phyloP scores from a whole-genome alignment of 2,888 invertebrate genomes.

The Laothoe populi region DNA sequence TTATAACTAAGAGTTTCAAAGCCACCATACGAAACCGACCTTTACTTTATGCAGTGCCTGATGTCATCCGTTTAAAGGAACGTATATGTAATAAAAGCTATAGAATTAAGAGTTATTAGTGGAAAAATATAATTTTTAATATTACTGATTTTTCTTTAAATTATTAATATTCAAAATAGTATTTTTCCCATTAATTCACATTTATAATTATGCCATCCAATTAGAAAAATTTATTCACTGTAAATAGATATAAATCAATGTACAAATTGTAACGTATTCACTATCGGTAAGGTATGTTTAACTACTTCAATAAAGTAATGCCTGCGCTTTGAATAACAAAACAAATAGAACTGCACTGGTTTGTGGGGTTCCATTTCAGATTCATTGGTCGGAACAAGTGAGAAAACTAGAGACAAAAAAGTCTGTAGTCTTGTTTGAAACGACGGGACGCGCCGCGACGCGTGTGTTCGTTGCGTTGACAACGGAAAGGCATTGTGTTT shows the following conservation, averaged over 20 bases:
- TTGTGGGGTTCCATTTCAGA: slow-evolving; percentile 38
- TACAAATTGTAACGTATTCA: no score
- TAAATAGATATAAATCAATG: not conserved
- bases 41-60: slow-evolving; percentile 48
- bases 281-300: no score
- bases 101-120: no score
- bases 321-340: slow-evolving; percentile 32
- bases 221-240: no score
- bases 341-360: slow-evolving; percentile 26
- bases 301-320: not conserved
- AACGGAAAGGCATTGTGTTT: slow-evolving; percentile 62
- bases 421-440: slow-evolving; percentile 73
- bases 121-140: no score
- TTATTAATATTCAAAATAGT: no score
- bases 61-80: slow-evolving; percentile 49
- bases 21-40: slow-evolving; percentile 38
- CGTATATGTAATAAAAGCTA: no score
- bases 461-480: slow-evolving; percentile 58
- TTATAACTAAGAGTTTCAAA: slow-evolving; percentile 53
- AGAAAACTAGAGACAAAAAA: slow-evolving; percentile 69
- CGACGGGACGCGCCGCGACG: slow-evolving; percentile 53
- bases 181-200: no score
- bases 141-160: no score
- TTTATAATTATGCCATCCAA: no score
- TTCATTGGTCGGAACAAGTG: slow-evolving; percentile 49